Conservation (phyloP, 2,888 invertebrate genomes). For the Lycophotia porphyrea region DNA sequence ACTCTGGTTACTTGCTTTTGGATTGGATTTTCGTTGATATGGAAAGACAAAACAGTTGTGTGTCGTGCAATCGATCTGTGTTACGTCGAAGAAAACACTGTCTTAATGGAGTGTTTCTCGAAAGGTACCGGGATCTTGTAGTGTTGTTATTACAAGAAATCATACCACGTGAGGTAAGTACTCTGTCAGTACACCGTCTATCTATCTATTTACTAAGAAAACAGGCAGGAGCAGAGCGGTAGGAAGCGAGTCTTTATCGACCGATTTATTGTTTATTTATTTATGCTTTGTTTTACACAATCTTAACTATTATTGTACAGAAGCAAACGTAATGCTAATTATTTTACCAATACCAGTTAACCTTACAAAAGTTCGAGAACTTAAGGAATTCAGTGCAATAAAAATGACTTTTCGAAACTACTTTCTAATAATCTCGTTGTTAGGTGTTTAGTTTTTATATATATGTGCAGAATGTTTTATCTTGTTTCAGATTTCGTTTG, state of each 20-base stretch:
- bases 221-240: neutral
- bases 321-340: slow-evolving; percentile 9
- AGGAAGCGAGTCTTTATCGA: slow-evolving; percentile 4
- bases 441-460: neutral
- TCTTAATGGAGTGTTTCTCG: slow-evolving; percentile 3
- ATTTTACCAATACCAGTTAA: slow-evolving; percentile 10
- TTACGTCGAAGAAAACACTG: slow-evolving; percentile 10
- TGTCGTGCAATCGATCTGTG: slow-evolving; percentile 18
- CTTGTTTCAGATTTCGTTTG: slow-evolving; percentile 9
- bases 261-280: slow-evolving; percentile 5
- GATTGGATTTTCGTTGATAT: slow-evolving; percentile 5
- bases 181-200: slow-evolving; percentile 7
- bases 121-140: slow-evolving; percentile 2
- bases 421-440: neutral
- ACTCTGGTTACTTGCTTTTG: slow-evolving; percentile 5
- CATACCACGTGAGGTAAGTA: slow-evolving; percentile 8
- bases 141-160: slow-evolving; percentile 6
- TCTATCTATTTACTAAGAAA: slow-evolving; percentile 10
- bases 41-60: slow-evolving; percentile 10
- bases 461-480: neutral
- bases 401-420: slow-evolving; percentile 9
- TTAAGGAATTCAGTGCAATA: slow-evolving; percentile 7
- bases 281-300: slow-evolving; percentile 10
- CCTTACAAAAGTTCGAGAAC: neutral
- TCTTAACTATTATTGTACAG: slow-evolving; percentile 3